Conservation (phyloP, 2,797 vertebrate genomes). For the Pelobates cultripes region DNA sequence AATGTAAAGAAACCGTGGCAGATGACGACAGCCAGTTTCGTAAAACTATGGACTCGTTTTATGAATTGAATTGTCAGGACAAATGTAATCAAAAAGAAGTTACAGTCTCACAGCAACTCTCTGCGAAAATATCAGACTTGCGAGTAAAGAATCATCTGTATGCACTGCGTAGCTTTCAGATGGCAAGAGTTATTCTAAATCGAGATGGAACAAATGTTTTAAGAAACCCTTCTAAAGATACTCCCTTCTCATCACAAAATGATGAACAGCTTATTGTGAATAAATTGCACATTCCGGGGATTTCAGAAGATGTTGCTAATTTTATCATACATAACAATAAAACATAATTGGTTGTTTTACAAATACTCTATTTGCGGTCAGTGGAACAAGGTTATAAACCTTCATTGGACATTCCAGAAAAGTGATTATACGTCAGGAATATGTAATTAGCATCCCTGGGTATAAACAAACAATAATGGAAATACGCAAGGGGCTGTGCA, state of each 20-base stretch:
- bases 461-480: no score
- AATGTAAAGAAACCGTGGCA: no score
- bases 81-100: slow-evolving; percentile 29
- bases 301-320: slow-evolving; percentile 70
- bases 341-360: not conserved
- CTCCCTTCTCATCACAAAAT: slow-evolving; percentile 62
- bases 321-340: slow-evolving; percentile 62
- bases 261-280: slow-evolving; percentile 46
- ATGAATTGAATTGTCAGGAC: slow-evolving; percentile 60
- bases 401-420: no score
- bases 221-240: slow-evolving; percentile 55
- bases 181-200: slow-evolving; percentile 71
- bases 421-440: no score
- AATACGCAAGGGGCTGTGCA: no score
- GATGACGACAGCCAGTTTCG: slow-evolving; percentile 52
- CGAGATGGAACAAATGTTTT: slow-evolving; percentile 67
- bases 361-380: no score
- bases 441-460: no score
- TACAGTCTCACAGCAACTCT: slow-evolving; percentile 59
- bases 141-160: slow-evolving; percentile 61
- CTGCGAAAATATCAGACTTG: slow-evolving; percentile 65
- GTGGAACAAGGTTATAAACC: no score
- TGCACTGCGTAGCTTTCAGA: slow-evolving; percentile 60
- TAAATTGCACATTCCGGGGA: slow-evolving; percentile 63
- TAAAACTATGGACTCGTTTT: slow-evolving; percentile 69